phyloP scores from a whole-genome alignment of 2,888 invertebrate species.

The Heliconius cydno region DNA sequence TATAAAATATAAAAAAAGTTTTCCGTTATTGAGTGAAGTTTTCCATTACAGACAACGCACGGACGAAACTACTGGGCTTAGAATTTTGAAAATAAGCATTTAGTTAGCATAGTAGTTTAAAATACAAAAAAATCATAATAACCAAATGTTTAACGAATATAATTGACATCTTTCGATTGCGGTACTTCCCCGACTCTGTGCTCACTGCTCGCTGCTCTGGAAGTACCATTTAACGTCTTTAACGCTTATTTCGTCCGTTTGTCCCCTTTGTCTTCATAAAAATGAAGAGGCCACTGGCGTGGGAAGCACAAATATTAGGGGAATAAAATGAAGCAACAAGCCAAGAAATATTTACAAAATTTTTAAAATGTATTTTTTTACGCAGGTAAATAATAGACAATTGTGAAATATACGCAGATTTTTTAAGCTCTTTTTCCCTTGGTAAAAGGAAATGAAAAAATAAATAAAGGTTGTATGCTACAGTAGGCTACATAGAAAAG shows the following conservation, averaged over 20 bases:
- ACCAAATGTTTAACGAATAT: not conserved
- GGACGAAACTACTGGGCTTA: no score
- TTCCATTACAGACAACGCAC: no score
- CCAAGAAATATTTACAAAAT: conserved; percentile 27
- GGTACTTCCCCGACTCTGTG: not conserved
- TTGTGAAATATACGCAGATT: not conserved
- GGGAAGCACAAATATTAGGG: conserved; percentile 21
- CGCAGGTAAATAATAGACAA: not conserved
- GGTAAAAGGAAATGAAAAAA: not conserved
- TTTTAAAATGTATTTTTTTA: conserved; percentile 27
- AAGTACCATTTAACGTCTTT: conserved; percentile 4
- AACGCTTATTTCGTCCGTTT: conserved; percentile 19
- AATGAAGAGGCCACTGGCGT: conserved; percentile 14
- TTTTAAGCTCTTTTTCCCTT: not conserved
- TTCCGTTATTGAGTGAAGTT: no score
- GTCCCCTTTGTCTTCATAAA: conserved; percentile 21
- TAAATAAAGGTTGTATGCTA: not conserved
- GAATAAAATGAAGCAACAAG: conserved; percentile 24
- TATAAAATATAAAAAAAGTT: not conserved
- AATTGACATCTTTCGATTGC: conserved; percentile 9
- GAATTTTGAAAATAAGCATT: no score
- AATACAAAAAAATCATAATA: not conserved
- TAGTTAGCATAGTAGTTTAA: not conserved
- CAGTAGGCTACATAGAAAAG: no score
- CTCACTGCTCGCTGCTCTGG: not conserved